Evolutionary conservation across 2,888 invertebrate species (phyloP).

Genomic region (Gari tellinella): DNA sequence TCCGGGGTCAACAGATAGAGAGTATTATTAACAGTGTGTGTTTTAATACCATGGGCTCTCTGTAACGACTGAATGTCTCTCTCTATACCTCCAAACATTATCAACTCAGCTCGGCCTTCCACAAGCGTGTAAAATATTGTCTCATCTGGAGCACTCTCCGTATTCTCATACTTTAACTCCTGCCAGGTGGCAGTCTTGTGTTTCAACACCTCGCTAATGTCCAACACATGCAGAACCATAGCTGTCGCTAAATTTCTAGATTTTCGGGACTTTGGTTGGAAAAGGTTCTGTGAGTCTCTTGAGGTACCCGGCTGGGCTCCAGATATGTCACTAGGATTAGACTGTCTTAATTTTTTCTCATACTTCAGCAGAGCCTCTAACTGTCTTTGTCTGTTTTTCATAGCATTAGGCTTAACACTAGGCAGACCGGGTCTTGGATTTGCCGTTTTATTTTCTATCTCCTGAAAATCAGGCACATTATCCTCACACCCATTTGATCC

Average conservation of each 20-base stretch:
- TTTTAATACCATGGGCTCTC: slow-evolving; percentile 67
- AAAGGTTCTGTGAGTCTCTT: slow-evolving; percentile 17
- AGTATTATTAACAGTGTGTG: slow-evolving; percentile 71
- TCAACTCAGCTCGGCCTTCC: slow-evolving; percentile 94
- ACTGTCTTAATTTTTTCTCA: slow-evolving; percentile 86
- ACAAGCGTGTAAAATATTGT: slow-evolving; percentile 95
- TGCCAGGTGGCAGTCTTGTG: slow-evolving; percentile 86
- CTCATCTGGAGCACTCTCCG: slow-evolving; percentile 89
- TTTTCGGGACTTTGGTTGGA: slow-evolving; percentile 8
- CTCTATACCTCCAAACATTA: slow-evolving; percentile 97
- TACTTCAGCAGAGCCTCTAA: slow-evolving; percentile 88
- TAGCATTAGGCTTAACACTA: slow-evolving; percentile 84
- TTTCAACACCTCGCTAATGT: slow-evolving; percentile 87
- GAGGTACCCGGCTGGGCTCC: slow-evolving; percentile 20
- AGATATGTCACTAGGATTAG: slow-evolving; percentile 37
- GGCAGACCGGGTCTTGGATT: slow-evolving; percentile 72
- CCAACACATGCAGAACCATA: slow-evolving; percentile 93
- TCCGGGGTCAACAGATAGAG: slow-evolving; percentile 59
- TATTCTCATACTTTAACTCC: slow-evolving; percentile 71
- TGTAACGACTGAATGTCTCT: slow-evolving; percentile 79
- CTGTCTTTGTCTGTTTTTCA: slow-evolving; percentile 87
- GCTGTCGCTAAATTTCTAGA: slow-evolving; percentile 81
- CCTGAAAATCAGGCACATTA: background rate
- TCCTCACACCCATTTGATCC: background rate
- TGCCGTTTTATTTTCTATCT: slow-evolving; percentile 39